Conservation (phyloP, 2,113 vertebrate genomes). For the Hydrochoerus hydrochaeris region DNA sequence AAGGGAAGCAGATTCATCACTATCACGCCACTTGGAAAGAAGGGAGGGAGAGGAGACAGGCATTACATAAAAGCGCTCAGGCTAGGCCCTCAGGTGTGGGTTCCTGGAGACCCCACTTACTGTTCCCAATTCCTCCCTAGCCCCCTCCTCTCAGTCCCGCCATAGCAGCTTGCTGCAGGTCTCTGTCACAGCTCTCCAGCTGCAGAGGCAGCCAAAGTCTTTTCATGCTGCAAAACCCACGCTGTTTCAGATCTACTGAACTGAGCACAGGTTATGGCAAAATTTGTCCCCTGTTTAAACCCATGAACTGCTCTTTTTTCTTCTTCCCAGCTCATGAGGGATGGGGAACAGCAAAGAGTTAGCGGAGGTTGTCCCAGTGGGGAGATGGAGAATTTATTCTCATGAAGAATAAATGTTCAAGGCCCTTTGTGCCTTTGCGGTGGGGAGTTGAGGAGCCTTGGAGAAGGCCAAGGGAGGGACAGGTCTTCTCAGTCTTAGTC, state of each 20-base stretch:
- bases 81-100: neutral
- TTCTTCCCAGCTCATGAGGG: neutral
- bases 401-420: neutral
- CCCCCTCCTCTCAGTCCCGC: neutral
- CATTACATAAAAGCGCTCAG: neutral
- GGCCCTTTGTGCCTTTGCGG: rapidly evolving
- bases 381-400: neutral
- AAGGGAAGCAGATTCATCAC: neutral
- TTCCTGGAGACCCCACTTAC: neutral
- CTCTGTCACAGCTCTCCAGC: neutral
- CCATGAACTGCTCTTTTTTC: neutral
- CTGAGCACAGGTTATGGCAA: neutral
- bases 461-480: neutral
- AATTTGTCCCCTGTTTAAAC: neutral
- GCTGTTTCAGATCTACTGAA: neutral
- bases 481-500: neutral
- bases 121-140: rapidly evolving
- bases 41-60: neutral
- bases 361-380: neutral
- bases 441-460: neutral
- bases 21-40: neutral
- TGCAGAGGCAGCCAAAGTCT: neutral
- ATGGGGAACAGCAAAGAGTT: neutral
- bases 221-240: neutral
- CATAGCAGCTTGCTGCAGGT: neutral